Percentiles rank a stretch among this genome's conserved stretches.
Evolutionary conservation across 2,888 invertebrate species (phyloP).

Genomic region (Desoria tigrina): DNA sequence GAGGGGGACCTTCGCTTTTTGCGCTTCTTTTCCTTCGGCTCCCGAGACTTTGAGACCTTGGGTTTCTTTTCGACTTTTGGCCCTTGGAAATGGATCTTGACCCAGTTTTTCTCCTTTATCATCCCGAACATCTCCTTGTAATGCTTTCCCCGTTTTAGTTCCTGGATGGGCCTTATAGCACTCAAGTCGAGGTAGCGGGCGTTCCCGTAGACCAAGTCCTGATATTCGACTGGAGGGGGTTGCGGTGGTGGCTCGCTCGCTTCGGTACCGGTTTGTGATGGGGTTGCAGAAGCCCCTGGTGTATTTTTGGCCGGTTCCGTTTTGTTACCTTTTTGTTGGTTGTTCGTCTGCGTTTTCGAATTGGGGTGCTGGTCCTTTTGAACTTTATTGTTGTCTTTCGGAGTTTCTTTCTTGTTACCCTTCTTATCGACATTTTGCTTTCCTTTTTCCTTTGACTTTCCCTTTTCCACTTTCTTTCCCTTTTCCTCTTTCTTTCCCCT

Average conservation of each 20-base stretch:
- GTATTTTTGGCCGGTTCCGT: too few species aligned
- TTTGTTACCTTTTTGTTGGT: too few species aligned
- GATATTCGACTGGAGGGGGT: conserved; percentile 19
- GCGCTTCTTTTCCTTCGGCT: not conserved
- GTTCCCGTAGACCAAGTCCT: conserved; percentile 22
- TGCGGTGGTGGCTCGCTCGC: not conserved
- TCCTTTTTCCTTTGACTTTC: too few species aligned
- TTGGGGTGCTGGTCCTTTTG: too few species aligned
- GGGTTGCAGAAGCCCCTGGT: too few species aligned
- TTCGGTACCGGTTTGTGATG: too few species aligned
- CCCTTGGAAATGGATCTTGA: conserved; percentile 17
- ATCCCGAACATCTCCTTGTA: conserved; percentile 14
- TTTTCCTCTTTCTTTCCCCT: conserved; percentile 6
- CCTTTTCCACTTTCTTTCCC: too few species aligned
- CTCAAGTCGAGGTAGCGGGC: conserved; percentile 13
- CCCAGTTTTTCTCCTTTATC: conserved; percentile 4
- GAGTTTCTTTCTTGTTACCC: too few species aligned
- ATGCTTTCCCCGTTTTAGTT: not conserved
- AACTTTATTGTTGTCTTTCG: too few species aligned
- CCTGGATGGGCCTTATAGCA: conserved; percentile 14
- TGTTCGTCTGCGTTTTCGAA: too few species aligned
- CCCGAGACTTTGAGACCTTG: too few species aligned
- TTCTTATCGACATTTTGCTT: not conserved
- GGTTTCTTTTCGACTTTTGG: too few species aligned
- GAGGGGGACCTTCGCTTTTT: not conserved